Evolutionary conservation across 1,140 invertebrate species (phyloP).

Genomic region (Drosophila varians): DNA sequence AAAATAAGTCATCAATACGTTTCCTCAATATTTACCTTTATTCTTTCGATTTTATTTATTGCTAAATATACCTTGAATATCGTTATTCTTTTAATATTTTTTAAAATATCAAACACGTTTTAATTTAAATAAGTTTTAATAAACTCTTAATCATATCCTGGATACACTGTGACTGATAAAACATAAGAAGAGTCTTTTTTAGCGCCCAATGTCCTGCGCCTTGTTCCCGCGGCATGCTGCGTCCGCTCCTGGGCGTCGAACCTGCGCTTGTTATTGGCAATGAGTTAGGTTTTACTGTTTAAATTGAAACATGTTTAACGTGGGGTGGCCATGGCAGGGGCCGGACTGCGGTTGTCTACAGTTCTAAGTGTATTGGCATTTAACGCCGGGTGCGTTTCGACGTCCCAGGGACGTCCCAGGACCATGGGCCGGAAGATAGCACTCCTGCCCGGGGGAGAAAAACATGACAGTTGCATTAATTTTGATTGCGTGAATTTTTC

Average conservation of each 20-base stretch:
- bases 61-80: too few relatives aligned
- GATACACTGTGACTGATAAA: too few relatives aligned
- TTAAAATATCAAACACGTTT: too few relatives aligned
- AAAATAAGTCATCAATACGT: too few relatives aligned
- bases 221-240: background rate
- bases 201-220: background rate
- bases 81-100: too few relatives aligned
- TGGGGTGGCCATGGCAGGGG: background rate
- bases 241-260: constrained; percentile 19
- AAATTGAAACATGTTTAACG: constrained; percentile 68
- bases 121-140: too few relatives aligned
- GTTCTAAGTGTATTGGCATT: constrained; percentile 82
- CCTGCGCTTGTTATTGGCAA: constrained; percentile 73
- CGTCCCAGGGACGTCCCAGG: background rate
- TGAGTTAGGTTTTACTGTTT: constrained; percentile 81
- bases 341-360: constrained; percentile 50
- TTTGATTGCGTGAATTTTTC: constrained; percentile 80
- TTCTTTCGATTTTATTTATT: too few relatives aligned
- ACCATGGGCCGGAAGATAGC: background rate
- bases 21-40: too few relatives aligned
- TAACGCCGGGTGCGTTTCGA: constrained; percentile 67
- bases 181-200: too few relatives aligned
- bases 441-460: constrained; percentile 23
- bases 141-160: too few relatives aligned
- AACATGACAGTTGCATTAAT: constrained; percentile 82